phyloP scores from a whole-genome alignment of 2,113 vertebrate genomes.

The Tetrao urogallus region DNA sequence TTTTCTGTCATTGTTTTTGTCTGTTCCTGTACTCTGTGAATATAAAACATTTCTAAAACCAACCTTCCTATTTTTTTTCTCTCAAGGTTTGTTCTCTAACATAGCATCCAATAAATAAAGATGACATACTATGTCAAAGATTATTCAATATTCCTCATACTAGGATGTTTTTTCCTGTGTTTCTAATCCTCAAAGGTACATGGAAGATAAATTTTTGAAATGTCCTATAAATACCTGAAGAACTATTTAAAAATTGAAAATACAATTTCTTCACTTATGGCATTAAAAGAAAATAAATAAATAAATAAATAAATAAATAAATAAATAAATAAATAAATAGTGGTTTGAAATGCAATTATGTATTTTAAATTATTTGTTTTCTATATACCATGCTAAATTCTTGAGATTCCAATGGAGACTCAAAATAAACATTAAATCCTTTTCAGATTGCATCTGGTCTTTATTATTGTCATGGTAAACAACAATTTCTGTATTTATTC shows the following conservation, averaged over 20 bases:
- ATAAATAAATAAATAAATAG: background rate
- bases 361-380: background rate
- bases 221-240: background rate
- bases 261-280: fast-evolving
- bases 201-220: background rate
- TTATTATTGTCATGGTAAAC: background rate
- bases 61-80: background rate
- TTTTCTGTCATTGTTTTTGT: background rate
- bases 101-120: background rate
- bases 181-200: background rate
- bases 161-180: background rate
- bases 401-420: background rate
- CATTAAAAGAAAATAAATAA: background rate
- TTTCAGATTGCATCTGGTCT: background rate
- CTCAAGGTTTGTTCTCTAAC: background rate
- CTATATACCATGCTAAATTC: background rate
- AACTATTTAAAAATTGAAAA: background rate
- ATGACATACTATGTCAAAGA: background rate
- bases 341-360: background rate
- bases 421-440: background rate
- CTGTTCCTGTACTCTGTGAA: background rate
- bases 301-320: background rate
- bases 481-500: background rate
- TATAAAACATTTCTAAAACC: background rate
- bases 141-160: background rate